Percentiles rank a stretch among this genome's conserved stretches.
Conservation (phyloP, 1,140 invertebrate species). For the Drosophila saltans region DNA sequence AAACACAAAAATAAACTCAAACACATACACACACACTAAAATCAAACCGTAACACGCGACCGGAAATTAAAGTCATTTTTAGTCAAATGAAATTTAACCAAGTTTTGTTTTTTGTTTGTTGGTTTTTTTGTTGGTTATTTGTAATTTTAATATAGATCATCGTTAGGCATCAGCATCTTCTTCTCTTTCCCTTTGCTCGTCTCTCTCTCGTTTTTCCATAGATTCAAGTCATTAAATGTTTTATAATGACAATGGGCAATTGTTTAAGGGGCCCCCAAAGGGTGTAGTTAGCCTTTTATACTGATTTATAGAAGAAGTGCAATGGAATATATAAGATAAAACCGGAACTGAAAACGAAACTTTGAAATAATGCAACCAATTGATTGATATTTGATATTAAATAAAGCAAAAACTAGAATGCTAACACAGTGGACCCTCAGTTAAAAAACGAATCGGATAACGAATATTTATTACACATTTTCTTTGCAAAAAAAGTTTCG, state of each 20-base stretch:
- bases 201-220: background rate
- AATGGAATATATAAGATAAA: background rate
- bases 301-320: background rate
- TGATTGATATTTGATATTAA: too few relatives aligned
- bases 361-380: too few relatives aligned
- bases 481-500: too few relatives aligned
- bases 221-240: constrained; percentile 2
- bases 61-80: constrained; percentile 79
- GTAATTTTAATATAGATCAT: constrained; percentile 33
- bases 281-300: background rate
- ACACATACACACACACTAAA: constrained; percentile 12
- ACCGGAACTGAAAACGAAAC: background rate
- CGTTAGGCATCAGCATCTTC: constrained; percentile 38
- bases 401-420: too few relatives aligned
- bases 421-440: too few relatives aligned
- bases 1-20: constrained; percentile 37
- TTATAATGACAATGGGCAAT: background rate
- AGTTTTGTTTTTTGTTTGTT: constrained; percentile 50
- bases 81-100: constrained; percentile 57
- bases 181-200: background rate
- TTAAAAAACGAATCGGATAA: too few relatives aligned
- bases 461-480: too few relatives aligned
- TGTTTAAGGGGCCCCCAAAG: background rate
- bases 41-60: constrained; percentile 63
- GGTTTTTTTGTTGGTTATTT: constrained; percentile 42